These are phyloP conservation scores for Xestia c-nigrum DNA, from an alignment of 2,888 invertebrate species.

Conservation along the genomic window DNA sequence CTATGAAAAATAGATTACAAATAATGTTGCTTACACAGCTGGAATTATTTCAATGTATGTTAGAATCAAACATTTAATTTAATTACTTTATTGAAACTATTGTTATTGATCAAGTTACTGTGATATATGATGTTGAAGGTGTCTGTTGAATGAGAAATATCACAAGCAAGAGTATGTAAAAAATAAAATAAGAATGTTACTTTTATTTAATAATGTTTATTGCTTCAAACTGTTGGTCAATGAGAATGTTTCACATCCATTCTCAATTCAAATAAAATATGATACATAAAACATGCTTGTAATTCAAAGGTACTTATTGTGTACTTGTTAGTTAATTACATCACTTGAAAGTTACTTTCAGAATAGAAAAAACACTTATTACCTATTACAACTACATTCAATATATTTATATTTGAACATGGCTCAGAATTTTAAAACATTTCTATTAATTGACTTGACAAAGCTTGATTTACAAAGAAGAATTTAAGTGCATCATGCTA, in stretches of 20 bases:
- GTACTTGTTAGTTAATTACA: conserved; percentile 25
- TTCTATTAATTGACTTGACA: conserved; percentile 10
- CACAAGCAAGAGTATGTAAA: conserved; percentile 5
- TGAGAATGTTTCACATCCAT: conserved; percentile 7
- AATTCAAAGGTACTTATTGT: conserved; percentile 15
- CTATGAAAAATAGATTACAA: conserved; percentile 3
- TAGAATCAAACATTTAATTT: conserved; percentile 4
- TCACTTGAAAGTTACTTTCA: conserved; percentile 5
- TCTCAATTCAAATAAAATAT: conserved; percentile 15
- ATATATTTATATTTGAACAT: conserved; percentile 4
- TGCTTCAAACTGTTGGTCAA: background rate
- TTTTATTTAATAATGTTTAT: conserved; percentile 29
- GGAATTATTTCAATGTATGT: background rate
- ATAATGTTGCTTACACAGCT: background rate
- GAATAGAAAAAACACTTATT: background rate
- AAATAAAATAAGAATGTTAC: conserved; percentile 11
- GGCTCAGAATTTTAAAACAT: background rate
- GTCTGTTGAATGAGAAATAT: conserved; percentile 11
- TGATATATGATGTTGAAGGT: conserved; percentile 53
- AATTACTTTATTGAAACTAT: background rate
- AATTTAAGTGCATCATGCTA: conserved; percentile 10
- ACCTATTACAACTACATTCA: conserved; percentile 5
- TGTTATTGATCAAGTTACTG: conserved; percentile 45
- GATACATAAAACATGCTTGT: conserved; percentile 9
- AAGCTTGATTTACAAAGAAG: background rate